Evolutionary conservation across 2,888 invertebrate species (phyloP), one percentile per base, ranked within the genome.

Genomic region (Ypsolopha scabrella): DNA sequence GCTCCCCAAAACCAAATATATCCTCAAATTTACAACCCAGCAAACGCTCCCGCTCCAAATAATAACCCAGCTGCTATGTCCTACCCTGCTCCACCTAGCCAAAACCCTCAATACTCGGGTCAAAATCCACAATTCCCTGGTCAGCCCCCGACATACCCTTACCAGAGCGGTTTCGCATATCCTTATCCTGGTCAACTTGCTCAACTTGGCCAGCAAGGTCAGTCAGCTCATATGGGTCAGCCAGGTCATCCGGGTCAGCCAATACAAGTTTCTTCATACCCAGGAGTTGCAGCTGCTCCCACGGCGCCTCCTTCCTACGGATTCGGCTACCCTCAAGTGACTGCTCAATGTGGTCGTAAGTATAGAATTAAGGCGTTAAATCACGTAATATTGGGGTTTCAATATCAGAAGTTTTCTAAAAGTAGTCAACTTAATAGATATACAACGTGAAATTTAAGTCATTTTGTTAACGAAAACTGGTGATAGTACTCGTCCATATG

Each of bases 21-120:
- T 57, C 80, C 81, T 6, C 73, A 77, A 50, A 58, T 78, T 35
- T 73, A 72, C 53, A 74, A 74, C 51, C 70, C 68, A 9, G 63
- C 64, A 7, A 76, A 76, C 60, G 70, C 72, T 1, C 71, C 71
- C 0, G 9, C 48, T 4, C 48, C 48, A 10, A n/a, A 10, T 7
- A n/a, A 9, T 7, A 33, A 45, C 34, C 52, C 52, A 13, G 36
- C 48, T 13, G 41, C 52, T 1, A 38, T 49, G 49, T 38, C 48
- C 9, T 52, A 52, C 44, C 52, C 52, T 35, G n/a, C 33, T n/a
- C 51, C 47, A 51, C 37, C 51, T 54, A 51, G 50, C 48, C 49
- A 24, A 24, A 24, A 24, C 4, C 24, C 14, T 34, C 11, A 38
- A 7, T 33, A 45, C 6, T 41, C 35, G 9, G 41, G 47, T 38